Percentiles rank a stretch among this genome's conserved stretches.
Conservation (phyloP, 2,888 invertebrate genomes). For the Drosophila incognita region DNA sequence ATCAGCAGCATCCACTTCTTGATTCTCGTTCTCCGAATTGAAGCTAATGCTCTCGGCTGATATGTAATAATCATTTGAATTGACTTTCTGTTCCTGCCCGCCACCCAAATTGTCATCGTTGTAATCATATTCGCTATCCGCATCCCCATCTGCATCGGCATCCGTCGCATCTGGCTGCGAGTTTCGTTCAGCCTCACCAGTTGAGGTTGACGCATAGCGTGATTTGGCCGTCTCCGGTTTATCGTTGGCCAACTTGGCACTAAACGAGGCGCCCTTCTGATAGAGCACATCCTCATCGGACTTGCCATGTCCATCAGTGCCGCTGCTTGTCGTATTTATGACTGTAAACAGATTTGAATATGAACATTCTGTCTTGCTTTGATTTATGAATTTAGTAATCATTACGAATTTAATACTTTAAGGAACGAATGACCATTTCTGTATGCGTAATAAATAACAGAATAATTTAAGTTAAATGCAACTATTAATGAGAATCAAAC, state of each 20-base stretch:
- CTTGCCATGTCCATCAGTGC: slow-evolving; percentile 86
- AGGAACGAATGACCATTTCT: background rate
- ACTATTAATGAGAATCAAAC: background rate
- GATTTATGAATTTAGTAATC: background rate
- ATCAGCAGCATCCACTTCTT: slow-evolving; percentile 69
- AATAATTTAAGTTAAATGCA: background rate
- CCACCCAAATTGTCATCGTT: slow-evolving; percentile 56
- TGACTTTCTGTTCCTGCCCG: slow-evolving; percentile 71
- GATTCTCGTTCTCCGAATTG: slow-evolving; percentile 69
- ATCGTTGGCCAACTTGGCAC: slow-evolving; percentile 88
- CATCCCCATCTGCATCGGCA: slow-evolving; percentile 25
- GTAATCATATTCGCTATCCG: slow-evolving; percentile 62
- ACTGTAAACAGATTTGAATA: slow-evolving; percentile 86
- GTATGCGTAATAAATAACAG: background rate
- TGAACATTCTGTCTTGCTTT: background rate
- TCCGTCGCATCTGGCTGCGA: slow-evolving; percentile 21
- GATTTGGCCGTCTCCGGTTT: slow-evolving; percentile 40
- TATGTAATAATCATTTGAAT: slow-evolving; percentile 84
- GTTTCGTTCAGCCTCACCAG: slow-evolving; percentile 14
- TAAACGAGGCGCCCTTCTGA: slow-evolving; percentile 92
- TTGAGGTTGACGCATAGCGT: slow-evolving; percentile 28
- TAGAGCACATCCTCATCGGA: slow-evolving; percentile 90
- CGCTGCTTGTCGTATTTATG: slow-evolving; percentile 88
- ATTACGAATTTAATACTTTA: background rate
- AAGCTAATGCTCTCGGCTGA: slow-evolving; percentile 83